Evolutionary conservation across 2,113 vertebrate species (phyloP).

Genomic region (Oenanthe melanoleuca): DNA sequence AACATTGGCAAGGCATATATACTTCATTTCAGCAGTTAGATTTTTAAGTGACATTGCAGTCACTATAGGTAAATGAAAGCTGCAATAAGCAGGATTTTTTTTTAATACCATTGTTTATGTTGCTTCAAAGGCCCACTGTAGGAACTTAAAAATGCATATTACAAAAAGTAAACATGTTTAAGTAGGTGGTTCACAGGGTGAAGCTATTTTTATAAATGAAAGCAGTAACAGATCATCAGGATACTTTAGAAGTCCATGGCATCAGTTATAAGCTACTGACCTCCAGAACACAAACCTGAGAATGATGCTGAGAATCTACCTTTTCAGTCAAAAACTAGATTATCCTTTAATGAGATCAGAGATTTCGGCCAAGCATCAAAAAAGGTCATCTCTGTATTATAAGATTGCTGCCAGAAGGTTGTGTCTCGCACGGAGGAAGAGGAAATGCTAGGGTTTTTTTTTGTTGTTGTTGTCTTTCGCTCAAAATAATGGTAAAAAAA

Average conservation of each 20-base stretch:
- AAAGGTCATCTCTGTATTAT: conserved; percentile 42
- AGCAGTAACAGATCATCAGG: conserved; percentile 9
- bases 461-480: neutral
- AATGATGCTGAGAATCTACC: conserved; percentile 1
- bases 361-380: conserved; percentile 6
- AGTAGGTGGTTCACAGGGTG: conserved; percentile 31
- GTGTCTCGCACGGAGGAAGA: neutral
- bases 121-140: conserved; percentile 3
- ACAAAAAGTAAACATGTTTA: conserved; percentile 33
- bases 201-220: conserved; percentile 65
- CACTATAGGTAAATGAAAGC: neutral
- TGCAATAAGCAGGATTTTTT: neutral
- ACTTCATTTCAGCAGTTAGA: conserved; percentile 30
- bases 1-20: conserved; percentile 47
- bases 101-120: neutral
- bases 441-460: neutral
- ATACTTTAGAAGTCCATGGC: neutral
- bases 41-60: conserved; percentile 29
- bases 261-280: conserved; percentile 35
- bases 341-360: conserved; percentile 41
- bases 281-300: neutral
- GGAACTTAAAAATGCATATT: conserved; percentile 30
- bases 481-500: neutral
- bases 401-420: conserved; percentile 1
- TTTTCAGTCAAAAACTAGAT: conserved; percentile 59